Conservation (phyloP, 2,113 vertebrate genomes). For the Bambusicola thoracicus region DNA sequence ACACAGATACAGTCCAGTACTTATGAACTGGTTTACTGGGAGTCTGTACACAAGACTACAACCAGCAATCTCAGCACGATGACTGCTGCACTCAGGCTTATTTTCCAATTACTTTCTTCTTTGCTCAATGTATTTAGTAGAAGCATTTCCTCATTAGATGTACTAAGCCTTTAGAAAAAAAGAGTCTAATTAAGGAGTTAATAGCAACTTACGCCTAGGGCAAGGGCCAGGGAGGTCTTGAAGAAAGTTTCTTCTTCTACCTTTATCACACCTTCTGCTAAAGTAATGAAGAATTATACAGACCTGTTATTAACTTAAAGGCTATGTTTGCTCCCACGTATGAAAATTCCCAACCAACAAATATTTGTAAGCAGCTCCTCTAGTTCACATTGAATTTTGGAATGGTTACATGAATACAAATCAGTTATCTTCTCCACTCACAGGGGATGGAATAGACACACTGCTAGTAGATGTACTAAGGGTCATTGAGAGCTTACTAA, state of each 20-base stretch:
- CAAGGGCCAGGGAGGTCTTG: neutral
- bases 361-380: neutral
- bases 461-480: neutral
- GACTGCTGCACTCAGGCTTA: neutral
- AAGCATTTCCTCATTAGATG: neutral
- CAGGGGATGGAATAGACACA: neutral
- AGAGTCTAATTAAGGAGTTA: neutral
- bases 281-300: neutral
- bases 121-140: neutral
- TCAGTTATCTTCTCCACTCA: neutral
- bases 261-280: neutral
- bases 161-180: neutral
- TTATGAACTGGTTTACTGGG: neutral
- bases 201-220: neutral
- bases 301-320: neutral
- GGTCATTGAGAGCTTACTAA: neutral
- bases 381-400: neutral
- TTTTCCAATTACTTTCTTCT: neutral
- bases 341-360: neutral
- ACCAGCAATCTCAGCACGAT: neutral
- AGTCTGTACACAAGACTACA: neutral
- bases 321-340: neutral
- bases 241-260: neutral
- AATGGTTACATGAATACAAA: neutral
- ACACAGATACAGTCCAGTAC: neutral